Base-by-base conservation (phyloP, 2,113 vertebrate species). In the Oxygymnocypris stewartii region DNA sequence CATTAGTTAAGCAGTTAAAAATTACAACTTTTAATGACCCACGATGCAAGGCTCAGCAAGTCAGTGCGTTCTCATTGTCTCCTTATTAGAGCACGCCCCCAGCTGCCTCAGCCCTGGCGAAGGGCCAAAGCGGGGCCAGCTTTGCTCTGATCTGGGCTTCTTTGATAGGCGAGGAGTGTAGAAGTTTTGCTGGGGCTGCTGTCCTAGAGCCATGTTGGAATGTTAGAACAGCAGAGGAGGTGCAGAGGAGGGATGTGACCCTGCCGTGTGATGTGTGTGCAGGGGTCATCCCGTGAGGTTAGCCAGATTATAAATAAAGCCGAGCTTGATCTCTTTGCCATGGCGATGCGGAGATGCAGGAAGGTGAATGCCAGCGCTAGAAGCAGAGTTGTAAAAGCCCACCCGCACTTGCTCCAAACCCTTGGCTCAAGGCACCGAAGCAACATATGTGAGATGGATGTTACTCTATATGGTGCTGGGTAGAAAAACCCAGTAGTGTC, bases 201-300 rank as follows among this genome's bases (percentile, higher is more conserved):
- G 90, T 95, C 94, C 94, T 95, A 93, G 92, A 94, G 95, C 94
- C 93, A 94, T 94, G 92, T 92, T 94, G 92, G 92, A 95, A 95
- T 93, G 91, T 91, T 89, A 89, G 92, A 92, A 93, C 89, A 90
- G 90, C 85, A 85, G 88, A 92, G 89, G 92, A 91, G 92, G 93
- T 91, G 92, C 91, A 92, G 86, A 87, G 85, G 92, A 93, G 92
- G 92, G 90, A 93, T 90, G 90, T 91, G 93, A 95, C 94, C 94
- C 91, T 88, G 79, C 90, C 86, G 91, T 94, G 91, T 94, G 93
- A 94, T 94, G 93, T 89, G 86, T 92, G 91, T 89, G 92, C 85
- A 93, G 90, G 89, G 94, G 93, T 93, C 93, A 90, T 90, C 90
- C 90, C 88, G 84, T 65, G 90, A 91, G 94, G 92, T 92, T 93